Evolutionary conservation across 2,888 invertebrate genomes (phyloP).

Genomic region (Aphidius colemani): DNA sequence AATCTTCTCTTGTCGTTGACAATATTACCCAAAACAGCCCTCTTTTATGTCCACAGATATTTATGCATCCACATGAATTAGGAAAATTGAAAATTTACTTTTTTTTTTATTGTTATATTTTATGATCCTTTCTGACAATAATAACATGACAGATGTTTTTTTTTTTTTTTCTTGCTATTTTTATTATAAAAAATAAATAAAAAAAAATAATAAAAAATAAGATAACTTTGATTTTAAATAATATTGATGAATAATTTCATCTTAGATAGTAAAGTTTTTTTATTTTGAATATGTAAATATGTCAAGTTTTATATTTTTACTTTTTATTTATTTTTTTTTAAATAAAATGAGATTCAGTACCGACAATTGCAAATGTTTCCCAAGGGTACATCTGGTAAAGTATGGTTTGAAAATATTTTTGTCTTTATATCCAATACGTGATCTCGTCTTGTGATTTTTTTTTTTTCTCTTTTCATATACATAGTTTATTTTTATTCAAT

Average conservation of each 20-base stretch:
- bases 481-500: slow-evolving; percentile 20
- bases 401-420: slow-evolving; percentile 38
- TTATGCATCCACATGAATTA: slow-evolving; percentile 21
- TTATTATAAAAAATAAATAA: slow-evolving; percentile 14
- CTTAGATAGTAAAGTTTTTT: neutral
- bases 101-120: slow-evolving; percentile 13
- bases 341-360: slow-evolving; percentile 3
- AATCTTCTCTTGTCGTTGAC: slow-evolving; percentile 6
- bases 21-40: slow-evolving; percentile 22
- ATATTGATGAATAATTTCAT: neutral
- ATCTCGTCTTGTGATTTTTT: slow-evolving; percentile 27
- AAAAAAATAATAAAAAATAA: neutral
- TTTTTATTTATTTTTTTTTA: slow-evolving; percentile 16
- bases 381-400: slow-evolving; percentile 35
- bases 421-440: slow-evolving; percentile 38
- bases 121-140: neutral
- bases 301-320: neutral
- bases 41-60: slow-evolving; percentile 18
- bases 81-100: slow-evolving; percentile 15
- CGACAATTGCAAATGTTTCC: slow-evolving; percentile 33
- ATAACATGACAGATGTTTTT: neutral
- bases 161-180: slow-evolving; percentile 3
- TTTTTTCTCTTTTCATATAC: slow-evolving; percentile 7
- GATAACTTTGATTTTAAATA: slow-evolving; percentile 4
- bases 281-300: neutral